These are phyloP conservation scores for Andricus curvator DNA, from an alignment of 2,888 invertebrate genomes.

Conservation along the genomic window DNA sequence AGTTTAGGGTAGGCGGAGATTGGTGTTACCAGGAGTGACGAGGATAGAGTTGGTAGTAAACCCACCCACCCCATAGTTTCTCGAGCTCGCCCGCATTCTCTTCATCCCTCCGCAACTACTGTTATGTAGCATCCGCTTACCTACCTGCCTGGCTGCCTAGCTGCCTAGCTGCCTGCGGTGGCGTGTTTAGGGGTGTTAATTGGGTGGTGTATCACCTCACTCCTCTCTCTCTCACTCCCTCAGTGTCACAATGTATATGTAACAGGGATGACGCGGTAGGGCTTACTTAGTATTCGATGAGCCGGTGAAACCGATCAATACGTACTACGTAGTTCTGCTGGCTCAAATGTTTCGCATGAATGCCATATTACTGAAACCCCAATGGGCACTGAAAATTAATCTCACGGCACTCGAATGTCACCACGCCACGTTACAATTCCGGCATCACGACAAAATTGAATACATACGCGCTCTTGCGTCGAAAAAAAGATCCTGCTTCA, in stretches of 20 bases:
- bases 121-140: constrained; percentile 42
- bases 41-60: constrained; percentile 30
- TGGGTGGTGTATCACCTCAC: constrained; percentile 72
- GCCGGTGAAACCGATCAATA: constrained; percentile 73
- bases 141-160: constrained; percentile 53
- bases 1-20: constrained; percentile 29
- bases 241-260: constrained; percentile 66
- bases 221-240: constrained; percentile 63
- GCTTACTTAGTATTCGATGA: constrained; percentile 71
- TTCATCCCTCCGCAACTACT: constrained; percentile 39
- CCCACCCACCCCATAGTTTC: constrained; percentile 34
- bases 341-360: constrained; percentile 67
- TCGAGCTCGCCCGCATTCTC: constrained; percentile 40
- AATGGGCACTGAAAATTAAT: constrained; percentile 64
- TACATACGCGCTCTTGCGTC: not conserved
- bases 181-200: constrained; percentile 74
- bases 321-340: constrained; percentile 70
- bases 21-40: constrained; percentile 19
- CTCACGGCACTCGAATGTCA: constrained; percentile 59
- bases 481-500: not conserved
- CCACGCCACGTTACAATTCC: constrained; percentile 54
- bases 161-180: constrained; percentile 61
- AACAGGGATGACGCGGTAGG: constrained; percentile 63
- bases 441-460: constrained; percentile 8
- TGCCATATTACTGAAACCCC: constrained; percentile 63